Conservation (phyloP, 2,113 vertebrate genomes). For the Platycercus adscitus region DNA sequence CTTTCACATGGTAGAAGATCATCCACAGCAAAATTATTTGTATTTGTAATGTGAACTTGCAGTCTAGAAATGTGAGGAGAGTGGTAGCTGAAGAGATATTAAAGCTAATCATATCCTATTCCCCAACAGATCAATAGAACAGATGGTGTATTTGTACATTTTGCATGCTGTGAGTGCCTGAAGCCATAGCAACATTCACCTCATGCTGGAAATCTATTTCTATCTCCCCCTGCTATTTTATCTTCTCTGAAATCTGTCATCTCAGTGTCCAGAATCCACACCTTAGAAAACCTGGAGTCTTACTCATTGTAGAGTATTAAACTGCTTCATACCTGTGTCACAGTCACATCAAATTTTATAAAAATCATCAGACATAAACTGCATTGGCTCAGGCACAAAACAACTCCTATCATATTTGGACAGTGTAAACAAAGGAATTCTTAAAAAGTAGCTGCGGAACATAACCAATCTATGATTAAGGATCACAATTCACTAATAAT, state of each 20-base stretch:
- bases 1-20: background rate
- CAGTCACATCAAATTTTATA: background rate
- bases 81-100: background rate
- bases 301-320: background rate
- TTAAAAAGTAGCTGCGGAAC: background rate
- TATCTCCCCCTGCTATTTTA: slow-evolving; percentile 16
- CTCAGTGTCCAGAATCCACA: background rate
- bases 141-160: slow-evolving; percentile 21
- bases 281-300: background rate
- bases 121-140: slow-evolving; percentile 31
- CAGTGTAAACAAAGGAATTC: background rate
- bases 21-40: background rate
- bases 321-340: background rate
- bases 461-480: background rate
- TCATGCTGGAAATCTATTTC: slow-evolving; percentile 45
- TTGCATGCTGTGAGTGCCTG: slow-evolving; percentile 10
- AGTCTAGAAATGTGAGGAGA: background rate
- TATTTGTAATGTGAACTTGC: background rate
- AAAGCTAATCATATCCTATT: slow-evolving; percentile 24
- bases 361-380: background rate
- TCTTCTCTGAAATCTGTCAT: slow-evolving; percentile 18
- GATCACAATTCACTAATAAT: background rate
- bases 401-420: fast-evolving
- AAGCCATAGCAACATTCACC: slow-evolving; percentile 39
- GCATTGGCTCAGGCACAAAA: background rate